Evolutionary conservation across 2,888 invertebrate species (phyloP).

Genomic region (Cosmia pyralina): DNA sequence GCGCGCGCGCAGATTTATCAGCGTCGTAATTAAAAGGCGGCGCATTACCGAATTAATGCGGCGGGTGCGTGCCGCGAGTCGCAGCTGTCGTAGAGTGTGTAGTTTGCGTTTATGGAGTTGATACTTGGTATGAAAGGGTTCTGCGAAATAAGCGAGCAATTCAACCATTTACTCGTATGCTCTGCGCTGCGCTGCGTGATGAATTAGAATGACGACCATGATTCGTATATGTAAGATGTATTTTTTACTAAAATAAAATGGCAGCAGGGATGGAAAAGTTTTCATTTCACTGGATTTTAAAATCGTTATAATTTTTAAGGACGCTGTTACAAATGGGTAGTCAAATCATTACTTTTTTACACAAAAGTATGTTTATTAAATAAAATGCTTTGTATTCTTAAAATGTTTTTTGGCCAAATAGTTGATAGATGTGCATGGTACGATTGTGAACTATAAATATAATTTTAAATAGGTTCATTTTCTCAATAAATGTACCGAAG

Average conservation of each 20-base stretch:
- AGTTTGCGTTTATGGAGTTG: conserved; percentile 67
- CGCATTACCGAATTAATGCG: conserved; percentile 86
- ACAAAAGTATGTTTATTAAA: too few relatives aligned
- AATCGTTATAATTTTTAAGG: too few relatives aligned
- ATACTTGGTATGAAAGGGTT: conserved; percentile 62
- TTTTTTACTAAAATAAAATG: background rate
- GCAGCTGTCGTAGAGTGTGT: conserved; percentile 81
- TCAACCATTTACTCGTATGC: background rate
- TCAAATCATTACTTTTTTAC: too few relatives aligned
- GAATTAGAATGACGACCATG: background rate
- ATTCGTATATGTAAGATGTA: background rate
- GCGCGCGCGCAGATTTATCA: conserved; percentile 89
- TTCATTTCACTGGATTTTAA: background rate
- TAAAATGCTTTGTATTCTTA: too few relatives aligned
- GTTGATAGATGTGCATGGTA: too few relatives aligned
- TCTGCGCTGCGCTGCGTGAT: background rate
- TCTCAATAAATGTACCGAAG: too few relatives aligned
- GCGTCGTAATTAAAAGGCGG: conserved; percentile 88
- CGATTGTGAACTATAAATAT: too few relatives aligned
- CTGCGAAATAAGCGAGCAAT: background rate
- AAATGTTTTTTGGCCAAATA: too few relatives aligned
- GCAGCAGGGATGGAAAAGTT: background rate
- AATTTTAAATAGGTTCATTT: too few relatives aligned
- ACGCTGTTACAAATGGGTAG: too few relatives aligned
- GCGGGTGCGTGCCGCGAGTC: conserved; percentile 82